Base-by-base conservation (phyloP, 2,888 invertebrate genomes). In the Gymnoscelis rufifasciata region DNA sequence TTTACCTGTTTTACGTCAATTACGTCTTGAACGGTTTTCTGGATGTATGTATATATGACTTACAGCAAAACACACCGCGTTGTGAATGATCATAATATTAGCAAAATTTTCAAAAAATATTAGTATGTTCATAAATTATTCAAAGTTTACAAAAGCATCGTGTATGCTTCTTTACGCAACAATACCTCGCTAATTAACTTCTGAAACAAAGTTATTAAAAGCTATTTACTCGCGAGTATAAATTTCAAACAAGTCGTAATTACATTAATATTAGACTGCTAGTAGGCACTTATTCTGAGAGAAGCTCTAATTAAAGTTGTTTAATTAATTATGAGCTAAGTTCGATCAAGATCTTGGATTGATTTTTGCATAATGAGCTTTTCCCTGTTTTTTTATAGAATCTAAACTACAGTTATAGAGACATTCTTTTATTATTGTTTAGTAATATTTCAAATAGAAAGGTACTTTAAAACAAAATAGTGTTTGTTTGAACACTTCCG, bases 151-250 rank as follows among this genome's bases (percentile, higher is more conserved):
- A 33, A 14, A 14, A n/a, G 30, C 30, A 30, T 11, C 12, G 14
- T 15, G 15, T 6, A 33, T 33, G 14, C 14, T 19, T n/a, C 8
- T 14, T 14, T 15, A 33, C n/a, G 6, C 13, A 33, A 10, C 31
- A 31, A n/a, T 31, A 31, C n/a, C 31, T 15, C 14, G n/a, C 27
- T 14, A 40, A 24, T 40, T 26, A 33, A 33, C 14, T 41, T 41
- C 7, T 41, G 15, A 33, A 41, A 24, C 23, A 37, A 43, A 37
- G 23, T 30, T 37, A 29, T 30, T 23, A 30, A 13, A 43, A 40
- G 31, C 31, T 31, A 40, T 33, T 14, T 26, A 8, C 30, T 30
- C 31, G 10, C n/a, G n/a, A 15, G 31, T 31, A 31, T 30, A 14
- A 30, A 14, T 31, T 31, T n/a, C 8, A 14, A 31, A 31, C 14